phyloP scores from a whole-genome alignment of 2,797 vertebrate genomes.

The Labeo calbasu region DNA sequence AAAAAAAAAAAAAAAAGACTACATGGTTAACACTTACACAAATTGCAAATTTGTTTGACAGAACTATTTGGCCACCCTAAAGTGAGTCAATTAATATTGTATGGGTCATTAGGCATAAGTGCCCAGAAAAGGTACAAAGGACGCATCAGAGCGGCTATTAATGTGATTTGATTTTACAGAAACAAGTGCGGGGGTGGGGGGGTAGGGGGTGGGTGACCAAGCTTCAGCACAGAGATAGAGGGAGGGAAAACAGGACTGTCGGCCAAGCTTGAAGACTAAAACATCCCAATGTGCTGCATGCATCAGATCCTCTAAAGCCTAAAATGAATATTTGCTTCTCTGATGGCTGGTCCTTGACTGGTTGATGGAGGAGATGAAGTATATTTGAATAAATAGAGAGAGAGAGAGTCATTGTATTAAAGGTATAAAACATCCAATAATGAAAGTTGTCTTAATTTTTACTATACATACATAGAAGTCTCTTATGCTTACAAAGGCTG shows the following conservation, averaged over 20 bases:
- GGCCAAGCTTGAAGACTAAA: slow-evolving; percentile 48
- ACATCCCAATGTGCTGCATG: slow-evolving; percentile 5
- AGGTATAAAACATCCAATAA: too few species aligned
- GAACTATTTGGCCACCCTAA: slow-evolving; percentile 73
- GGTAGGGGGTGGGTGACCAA: slow-evolving; percentile 27
- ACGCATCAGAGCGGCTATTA: slow-evolving; percentile 68
- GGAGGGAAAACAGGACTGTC: slow-evolving; percentile 46
- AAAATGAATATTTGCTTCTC: slow-evolving; percentile 9
- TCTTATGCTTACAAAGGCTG: too few species aligned
- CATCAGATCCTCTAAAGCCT: slow-evolving; percentile 38
- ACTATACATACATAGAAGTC: too few species aligned
- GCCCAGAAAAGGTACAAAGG: slow-evolving; percentile 70
- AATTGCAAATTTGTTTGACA: slow-evolving; percentile 75
- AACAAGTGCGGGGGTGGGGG: too few species aligned
- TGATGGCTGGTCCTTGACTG: slow-evolving; percentile 30
- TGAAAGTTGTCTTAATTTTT: too few species aligned
- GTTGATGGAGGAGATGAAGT: background rate
- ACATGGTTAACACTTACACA: slow-evolving; percentile 70
- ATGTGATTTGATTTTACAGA: slow-evolving; percentile 75
- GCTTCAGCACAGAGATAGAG: slow-evolving; percentile 40
- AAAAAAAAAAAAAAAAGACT: background rate
- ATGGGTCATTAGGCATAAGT: slow-evolving; percentile 73
- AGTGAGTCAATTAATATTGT: slow-evolving; percentile 77
- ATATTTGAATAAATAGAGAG: background rate
- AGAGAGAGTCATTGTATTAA: background rate